A percentile compares a stretch with the other conserved stretches of the same genome.
These are phyloP conservation scores for Syngnathus floridae DNA, from an alignment of 2,113 vertebrate species.

Conservation along the genomic window DNA sequence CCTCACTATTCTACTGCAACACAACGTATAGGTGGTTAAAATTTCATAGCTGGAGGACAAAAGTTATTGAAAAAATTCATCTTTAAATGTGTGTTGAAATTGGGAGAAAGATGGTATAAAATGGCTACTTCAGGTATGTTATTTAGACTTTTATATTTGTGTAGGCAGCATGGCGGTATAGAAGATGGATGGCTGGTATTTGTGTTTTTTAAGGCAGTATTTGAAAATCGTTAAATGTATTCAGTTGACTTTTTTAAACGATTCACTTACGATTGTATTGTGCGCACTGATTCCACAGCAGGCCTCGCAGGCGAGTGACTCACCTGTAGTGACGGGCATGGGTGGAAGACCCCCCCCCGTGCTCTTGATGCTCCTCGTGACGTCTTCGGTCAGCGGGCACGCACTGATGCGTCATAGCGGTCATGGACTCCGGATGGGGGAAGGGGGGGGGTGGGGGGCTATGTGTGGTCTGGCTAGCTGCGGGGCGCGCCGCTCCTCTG, in stretches of 20 bases:
- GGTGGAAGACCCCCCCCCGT: slow-evolving; percentile 31
- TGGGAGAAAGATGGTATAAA: too few species aligned
- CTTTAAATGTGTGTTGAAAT: too few species aligned
- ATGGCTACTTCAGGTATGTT: too few species aligned
- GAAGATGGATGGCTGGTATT: too few species aligned
- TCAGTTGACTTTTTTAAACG: neutral
- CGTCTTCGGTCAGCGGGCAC: slow-evolving; percentile 12
- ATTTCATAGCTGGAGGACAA: too few species aligned
- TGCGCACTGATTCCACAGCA: slow-evolving; percentile 7
- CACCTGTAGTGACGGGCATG: slow-evolving; percentile 34
- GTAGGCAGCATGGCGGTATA: too few species aligned
- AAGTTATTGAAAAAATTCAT: too few species aligned
- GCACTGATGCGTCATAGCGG: slow-evolving; percentile 48
- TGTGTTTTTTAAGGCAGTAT: neutral
- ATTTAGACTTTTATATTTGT: too few species aligned
- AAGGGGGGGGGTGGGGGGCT: too few species aligned
- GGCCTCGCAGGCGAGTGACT: slow-evolving; percentile 26
- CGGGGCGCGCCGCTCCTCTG: slow-evolving; percentile 36
- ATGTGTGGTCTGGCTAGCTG: slow-evolving; percentile 27
- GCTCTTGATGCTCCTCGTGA: slow-evolving; percentile 21
- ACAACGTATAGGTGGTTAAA: too few species aligned
- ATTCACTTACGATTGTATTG: neutral
- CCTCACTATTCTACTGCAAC: neutral
- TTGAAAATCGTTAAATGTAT: neutral
- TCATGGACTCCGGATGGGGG: slow-evolving; percentile 32